Evolutionary conservation across 2,888 invertebrate species (phyloP), one percentile per base, ranked within the genome.

Genomic region (Drosophila incognita): DNA sequence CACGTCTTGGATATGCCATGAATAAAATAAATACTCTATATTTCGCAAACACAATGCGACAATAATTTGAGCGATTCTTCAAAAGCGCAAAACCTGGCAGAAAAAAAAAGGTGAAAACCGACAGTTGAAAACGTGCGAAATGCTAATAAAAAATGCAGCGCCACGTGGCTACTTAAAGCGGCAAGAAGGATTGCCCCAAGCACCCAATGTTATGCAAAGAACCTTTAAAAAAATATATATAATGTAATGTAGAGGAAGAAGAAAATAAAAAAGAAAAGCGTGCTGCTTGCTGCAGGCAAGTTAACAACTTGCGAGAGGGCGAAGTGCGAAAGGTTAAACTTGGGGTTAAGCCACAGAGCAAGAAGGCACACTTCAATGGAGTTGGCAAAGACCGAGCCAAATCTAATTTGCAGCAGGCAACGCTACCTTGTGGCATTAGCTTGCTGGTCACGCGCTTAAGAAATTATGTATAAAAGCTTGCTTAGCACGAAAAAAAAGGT

Each of bases 401-500:
- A 86, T 88, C 83, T 86, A 86, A 86, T 86, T 86, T 88, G 83
- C 77, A 69, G 69, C 31, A 58, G 56, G 38, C 38, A 74, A 68
- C 56, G 54, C 74, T 65, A 76, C 71, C 73, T 68, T 81, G 65
- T 38, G 71, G 74, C 73, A 87, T 87, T 84, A 74, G 88, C 82
- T 82, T 90, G 77, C 87, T 62, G 74, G 74, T 82, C 87, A 87
- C 87, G 86, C 87, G 84, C 82, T 79, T 49, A 74, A 83, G 71
- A 76, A 89, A 87, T 87, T 90, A 87, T 85, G 65, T 27, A 38
- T 38, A 13, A 35, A 13, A 15, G 36, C 27, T 46, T 48, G 46
- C 42, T 51, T 53, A 48, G 52, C 51, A 69, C 56, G 56, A 53
- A 38, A 65, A 64, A 79, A 79, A 80, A 69, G 72, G 79, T 69